A percentile compares a stretch with the other conserved stretches of the same genome.
Conservation (phyloP, 2,888 invertebrate species). For the Biston betularia region DNA sequence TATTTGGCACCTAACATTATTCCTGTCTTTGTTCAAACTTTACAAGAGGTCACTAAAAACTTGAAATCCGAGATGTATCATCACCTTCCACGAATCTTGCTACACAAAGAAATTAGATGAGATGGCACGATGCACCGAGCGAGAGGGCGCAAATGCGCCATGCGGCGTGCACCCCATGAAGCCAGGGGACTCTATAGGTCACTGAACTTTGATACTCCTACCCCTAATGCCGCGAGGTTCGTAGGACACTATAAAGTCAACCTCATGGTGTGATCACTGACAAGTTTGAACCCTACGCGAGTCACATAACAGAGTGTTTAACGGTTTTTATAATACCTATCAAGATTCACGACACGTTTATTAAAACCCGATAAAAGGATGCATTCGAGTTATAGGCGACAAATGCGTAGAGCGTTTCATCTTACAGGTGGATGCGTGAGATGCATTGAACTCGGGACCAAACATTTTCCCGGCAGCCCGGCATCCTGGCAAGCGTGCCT, state of each 20-base stretch:
- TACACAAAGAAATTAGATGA: constrained; percentile 63
- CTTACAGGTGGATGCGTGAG: constrained; percentile 64
- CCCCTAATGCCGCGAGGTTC: constrained; percentile 59
- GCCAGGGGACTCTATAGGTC: constrained; percentile 78
- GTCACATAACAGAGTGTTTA: constrained; percentile 3
- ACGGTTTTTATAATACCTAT: constrained; percentile 1
- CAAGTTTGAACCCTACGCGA: constrained; percentile 17
- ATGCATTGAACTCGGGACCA: constrained; percentile 73
- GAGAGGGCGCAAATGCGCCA: constrained; percentile 65
- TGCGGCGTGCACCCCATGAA: constrained; percentile 75
- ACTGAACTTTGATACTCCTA: constrained; percentile 73
- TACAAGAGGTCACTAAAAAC: constrained; percentile 29
- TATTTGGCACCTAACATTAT: background rate
- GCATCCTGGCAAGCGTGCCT: constrained; percentile 39
- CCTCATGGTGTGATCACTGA: constrained; percentile 43
- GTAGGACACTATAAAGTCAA: constrained; percentile 47
- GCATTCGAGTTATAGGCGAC: background rate
- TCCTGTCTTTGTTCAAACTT: constrained; percentile 24
- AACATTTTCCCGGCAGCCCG: constrained; percentile 60
- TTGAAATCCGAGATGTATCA: constrained; percentile 30
- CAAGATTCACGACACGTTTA: constrained; percentile 13
- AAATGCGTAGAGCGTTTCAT: constrained; percentile 31
- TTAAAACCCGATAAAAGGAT: constrained; percentile 14
- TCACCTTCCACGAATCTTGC: constrained; percentile 39
- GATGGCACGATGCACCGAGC: constrained; percentile 61